Evolutionary conservation across 1,140 invertebrate genomes (phyloP), one percentile per base, ranked within the genome.

Genomic region (Propsilocerus akamusi): DNA sequence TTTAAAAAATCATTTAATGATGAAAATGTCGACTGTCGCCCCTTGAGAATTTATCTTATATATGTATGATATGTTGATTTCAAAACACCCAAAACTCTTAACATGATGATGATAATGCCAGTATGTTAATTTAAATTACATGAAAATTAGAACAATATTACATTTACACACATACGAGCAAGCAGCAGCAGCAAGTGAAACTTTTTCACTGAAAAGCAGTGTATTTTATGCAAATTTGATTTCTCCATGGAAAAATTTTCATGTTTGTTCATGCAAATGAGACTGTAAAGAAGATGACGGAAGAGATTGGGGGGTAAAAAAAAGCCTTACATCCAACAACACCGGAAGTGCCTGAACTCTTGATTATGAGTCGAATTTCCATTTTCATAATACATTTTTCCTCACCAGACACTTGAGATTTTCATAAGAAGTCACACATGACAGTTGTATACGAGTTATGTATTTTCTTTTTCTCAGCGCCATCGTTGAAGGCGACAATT

Each of bases 231-330:
- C 34, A 41, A 41, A 41, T 41, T 41, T 17, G 20, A 14, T 41
- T 41, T 41, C 17, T 20, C 14, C 5, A 20, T 17, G 14, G 14
- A 41, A 41, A 41, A 41, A 41, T 41, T 41, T 7, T 22, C n/a
- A n/a, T 41, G 34, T 26, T 48, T 48, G 47, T 14, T 28, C 47
- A 48, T 32, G 28, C 20, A 26, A 47, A 37, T 26, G 48, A 22
- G 46, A 46, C n/a, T 20, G 46, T 46, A 46, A 25, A 54, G 54
- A 48, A 50, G 50, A n/a, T n/a, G 30, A 47, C 22, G 14, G 26
- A 4, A 26, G 20, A 46, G 57, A 54, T 57, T 57, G 58, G 59
- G 60, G 65, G 64, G 59, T 65, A 64, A 62, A 8, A 8, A 10
- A n/a, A 41, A 17, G 10, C 34, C 17, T 11, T 17, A 41, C 14